phyloP scores from a whole-genome alignment of 2,797 vertebrate species.

The Discoglossus pictus region DNA sequence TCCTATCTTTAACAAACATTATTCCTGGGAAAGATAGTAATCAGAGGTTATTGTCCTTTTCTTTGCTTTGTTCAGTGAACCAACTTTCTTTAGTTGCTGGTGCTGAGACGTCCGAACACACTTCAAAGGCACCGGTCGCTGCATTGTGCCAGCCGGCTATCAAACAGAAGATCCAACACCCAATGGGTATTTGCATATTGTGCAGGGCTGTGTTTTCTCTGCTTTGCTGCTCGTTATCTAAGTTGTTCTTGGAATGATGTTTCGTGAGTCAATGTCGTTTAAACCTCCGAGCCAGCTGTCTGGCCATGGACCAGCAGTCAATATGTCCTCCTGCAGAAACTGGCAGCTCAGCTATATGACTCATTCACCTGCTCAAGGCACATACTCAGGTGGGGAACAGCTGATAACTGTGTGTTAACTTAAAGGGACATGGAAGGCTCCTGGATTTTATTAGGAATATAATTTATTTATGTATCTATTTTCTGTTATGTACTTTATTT shows the following conservation, averaged over 20 bases:
- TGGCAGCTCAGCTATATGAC: constrained; percentile 25
- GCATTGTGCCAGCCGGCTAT: neutral
- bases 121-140: neutral
- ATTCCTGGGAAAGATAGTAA: no score
- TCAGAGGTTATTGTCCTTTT: no score
- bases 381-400: constrained; percentile 14
- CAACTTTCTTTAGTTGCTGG: no score
- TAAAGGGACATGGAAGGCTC: no score
- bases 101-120: neutral
- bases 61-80: no score
- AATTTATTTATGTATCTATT: no score
- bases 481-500: no score
- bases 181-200: neutral
- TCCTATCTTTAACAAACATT: no score
- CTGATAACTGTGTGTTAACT: constrained; percentile 10
- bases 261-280: constrained; percentile 19
- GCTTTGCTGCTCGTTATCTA: constrained; percentile 8
- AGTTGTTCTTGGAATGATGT: constrained; percentile 14
- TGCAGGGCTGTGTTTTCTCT: neutral
- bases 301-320: constrained; percentile 17
- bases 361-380: constrained; percentile 29
- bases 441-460: no score
- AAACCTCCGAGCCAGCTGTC: constrained; percentile 22
- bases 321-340: neutral
- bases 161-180: constrained; percentile 1